phyloP scores from a whole-genome alignment of 2,797 vertebrate genomes.

The Danio jaintianensis region DNA sequence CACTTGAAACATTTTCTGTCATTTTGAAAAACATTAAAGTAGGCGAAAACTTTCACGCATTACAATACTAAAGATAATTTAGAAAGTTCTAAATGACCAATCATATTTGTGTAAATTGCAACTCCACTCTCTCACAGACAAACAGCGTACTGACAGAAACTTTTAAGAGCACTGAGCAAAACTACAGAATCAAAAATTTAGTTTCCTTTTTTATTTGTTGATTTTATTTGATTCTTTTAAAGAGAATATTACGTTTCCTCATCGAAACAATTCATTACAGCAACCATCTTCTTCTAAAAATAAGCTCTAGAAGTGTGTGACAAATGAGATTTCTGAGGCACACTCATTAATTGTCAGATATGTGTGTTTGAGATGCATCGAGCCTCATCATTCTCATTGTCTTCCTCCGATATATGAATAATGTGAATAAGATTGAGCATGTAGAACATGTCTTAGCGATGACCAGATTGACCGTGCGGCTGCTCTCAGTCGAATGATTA shows the following conservation, averaged over 20 bases:
- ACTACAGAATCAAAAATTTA: neutral
- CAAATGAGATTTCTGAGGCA: slow-evolving; percentile 29
- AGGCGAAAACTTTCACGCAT: no score
- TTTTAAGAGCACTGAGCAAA: neutral
- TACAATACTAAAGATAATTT: no score
- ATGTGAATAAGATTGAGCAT: slow-evolving; percentile 39
- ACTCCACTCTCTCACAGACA: no score
- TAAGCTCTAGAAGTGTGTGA: slow-evolving; percentile 30
- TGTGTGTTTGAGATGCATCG: slow-evolving; percentile 40
- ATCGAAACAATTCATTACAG: slow-evolving; percentile 4
- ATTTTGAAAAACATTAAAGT: no score
- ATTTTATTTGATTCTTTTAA: neutral
- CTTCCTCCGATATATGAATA: slow-evolving; percentile 32
- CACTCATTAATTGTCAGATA: slow-evolving; percentile 42
- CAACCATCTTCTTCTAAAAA: slow-evolving; percentile 30
- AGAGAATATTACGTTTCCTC: neutral
- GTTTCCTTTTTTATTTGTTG: neutral
- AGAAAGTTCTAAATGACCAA: no score
- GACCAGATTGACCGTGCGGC: slow-evolving; percentile 40
- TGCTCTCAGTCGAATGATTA: slow-evolving; percentile 37
- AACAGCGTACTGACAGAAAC: neutral
- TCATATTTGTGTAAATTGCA: no score
- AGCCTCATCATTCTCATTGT: slow-evolving; percentile 41
- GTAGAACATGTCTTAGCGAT: slow-evolving; percentile 37
- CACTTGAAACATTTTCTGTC: no score